Evolutionary conservation across 2,113 vertebrate species (phyloP), one percentile per base, ranked within the genome.

Genomic region (Cairina moschata): DNA sequence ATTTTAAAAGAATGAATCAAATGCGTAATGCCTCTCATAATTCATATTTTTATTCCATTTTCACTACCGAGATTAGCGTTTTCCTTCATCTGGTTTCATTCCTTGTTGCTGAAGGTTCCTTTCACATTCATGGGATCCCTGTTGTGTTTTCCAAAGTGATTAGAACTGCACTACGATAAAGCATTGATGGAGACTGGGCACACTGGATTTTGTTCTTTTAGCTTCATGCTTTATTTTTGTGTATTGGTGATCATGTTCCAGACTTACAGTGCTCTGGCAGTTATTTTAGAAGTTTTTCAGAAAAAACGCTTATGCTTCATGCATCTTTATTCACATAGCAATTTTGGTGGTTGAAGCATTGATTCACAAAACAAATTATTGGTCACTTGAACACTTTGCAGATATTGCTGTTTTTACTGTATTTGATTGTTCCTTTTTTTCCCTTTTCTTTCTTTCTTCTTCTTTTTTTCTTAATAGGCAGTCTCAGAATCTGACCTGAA

Each of bases 401-500:
- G 85, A 76, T 91, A 34, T 93, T 76, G 55, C 16, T 77, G 20
- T 59, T 93, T 86, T 59, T 54, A 14, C 48, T 84, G 77, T 17
- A 8, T 81, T 59, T 84, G 46, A 50, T 26, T 34, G 16, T 62
- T 83, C 59, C 17, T 52, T n/a, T 31, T 31, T 17, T 36, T 12
- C 29, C 29, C 34, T 14, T 15, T 6, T 5, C 5, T 0, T 1
- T 6, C 1, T 4, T n/a, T 50, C 48, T 48, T 48, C 20, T 22
- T 48, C 8, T 11, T 29, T 94, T 96, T 95, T 83, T 90, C 67
- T 81, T 98, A 95, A 68, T 73, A 99, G 99, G 95, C 98, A 80
- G 97, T 98, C 73, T 98, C 98, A 1, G 99, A 99, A 80, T 98
- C 98, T 65, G 99, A 99, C 88, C 97, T 99, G 75, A 99, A 97